These are phyloP conservation scores for Sepioteuthis lessoniana DNA, from an alignment of 2,888 invertebrate species.

Conservation along the genomic window DNA sequence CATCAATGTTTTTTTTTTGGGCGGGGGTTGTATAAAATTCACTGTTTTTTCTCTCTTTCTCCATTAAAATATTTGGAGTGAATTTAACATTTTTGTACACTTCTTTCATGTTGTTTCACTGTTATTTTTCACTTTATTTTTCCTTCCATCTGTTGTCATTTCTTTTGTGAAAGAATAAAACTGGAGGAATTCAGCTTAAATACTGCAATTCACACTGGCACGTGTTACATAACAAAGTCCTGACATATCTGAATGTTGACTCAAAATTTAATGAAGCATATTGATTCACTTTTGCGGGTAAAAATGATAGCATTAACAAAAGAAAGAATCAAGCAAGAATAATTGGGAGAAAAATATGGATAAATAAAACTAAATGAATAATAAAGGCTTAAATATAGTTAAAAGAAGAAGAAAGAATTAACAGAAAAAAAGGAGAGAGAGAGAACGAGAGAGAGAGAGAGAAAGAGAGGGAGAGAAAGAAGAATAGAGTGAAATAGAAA, in stretches of 20 bases:
- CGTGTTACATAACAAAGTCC: neutral
- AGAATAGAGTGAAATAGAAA: neutral
- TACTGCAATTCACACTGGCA: neutral
- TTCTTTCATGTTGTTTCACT: no score
- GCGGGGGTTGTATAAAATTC: no score
- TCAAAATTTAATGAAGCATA: neutral
- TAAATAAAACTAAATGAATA: neutral
- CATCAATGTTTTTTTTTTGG: neutral
- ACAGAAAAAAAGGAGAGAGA: neutral
- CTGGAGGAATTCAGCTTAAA: neutral
- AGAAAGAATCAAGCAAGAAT: neutral
- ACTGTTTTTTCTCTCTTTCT: neutral
- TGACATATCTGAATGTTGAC: neutral
- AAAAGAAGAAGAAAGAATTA: neutral
- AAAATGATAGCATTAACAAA: neutral
- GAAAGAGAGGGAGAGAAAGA: neutral
- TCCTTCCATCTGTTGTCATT: neutral
- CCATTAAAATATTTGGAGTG: neutral
- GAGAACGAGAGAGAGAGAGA: neutral
- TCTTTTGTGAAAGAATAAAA: neutral
- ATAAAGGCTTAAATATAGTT: no score
- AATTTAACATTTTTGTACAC: no score
- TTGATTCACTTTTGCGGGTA: neutral
- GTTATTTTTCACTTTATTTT: neutral
- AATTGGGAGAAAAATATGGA: neutral